Conservation (phyloP, 2,113 vertebrate genomes). For the Myotis lucifugus region DNA sequence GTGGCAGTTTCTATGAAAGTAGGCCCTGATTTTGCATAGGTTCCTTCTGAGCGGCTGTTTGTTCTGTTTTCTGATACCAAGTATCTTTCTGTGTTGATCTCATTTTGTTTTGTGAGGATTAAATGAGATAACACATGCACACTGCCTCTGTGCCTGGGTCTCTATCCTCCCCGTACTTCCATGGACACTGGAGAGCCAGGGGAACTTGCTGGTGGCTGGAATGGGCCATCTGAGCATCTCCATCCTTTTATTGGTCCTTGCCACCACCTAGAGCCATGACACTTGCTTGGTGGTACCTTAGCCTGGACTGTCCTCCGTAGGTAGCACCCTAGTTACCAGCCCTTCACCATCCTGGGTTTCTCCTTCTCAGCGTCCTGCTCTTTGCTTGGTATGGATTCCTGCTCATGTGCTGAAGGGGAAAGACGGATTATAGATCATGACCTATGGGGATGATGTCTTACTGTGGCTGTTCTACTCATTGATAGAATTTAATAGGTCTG, state of each 20-base stretch:
- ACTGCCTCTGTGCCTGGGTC: not conserved
- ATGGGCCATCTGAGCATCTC: not conserved
- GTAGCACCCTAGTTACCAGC: not conserved
- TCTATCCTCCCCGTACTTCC: not conserved
- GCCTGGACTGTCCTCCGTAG: not conserved
- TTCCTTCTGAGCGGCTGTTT: not conserved
- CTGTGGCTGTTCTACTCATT: not conserved
- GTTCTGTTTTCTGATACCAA: not conserved
- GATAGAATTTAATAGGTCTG: not conserved
- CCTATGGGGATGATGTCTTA: not conserved
- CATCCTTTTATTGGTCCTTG: not conserved
- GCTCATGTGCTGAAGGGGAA: no score
- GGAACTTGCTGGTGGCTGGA: not conserved
- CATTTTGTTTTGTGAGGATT: not conserved
- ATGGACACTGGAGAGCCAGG: not conserved
- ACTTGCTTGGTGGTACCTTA: not conserved
- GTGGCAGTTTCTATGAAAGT: not conserved
- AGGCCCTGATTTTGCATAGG: not conserved
- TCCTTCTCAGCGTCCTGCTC: not conserved
- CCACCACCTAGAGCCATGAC: not conserved
- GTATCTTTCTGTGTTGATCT: not conserved
- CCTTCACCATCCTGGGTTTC: not conserved
- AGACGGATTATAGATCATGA: not conserved
- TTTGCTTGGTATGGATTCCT: not conserved
- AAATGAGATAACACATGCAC: not conserved